Percentiles rank a stretch among this genome's conserved stretches.
These are phyloP conservation scores for Onychomys torridus DNA, from an alignment of 2,797 vertebrate genomes.

Conservation along the genomic window DNA sequence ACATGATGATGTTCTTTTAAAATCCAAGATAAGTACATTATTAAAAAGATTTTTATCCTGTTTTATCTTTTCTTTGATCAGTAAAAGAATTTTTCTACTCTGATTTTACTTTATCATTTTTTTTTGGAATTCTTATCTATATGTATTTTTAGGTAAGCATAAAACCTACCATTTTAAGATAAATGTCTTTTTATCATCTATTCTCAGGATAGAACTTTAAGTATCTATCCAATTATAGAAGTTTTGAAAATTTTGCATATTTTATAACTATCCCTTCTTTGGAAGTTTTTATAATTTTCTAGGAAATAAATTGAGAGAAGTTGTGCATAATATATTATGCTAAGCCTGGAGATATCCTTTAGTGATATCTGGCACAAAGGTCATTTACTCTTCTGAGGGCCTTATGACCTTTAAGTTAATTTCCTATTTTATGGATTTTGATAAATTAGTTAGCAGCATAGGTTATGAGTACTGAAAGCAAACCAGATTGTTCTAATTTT, in stretches of 20 bases:
- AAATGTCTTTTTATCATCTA: constrained; percentile 51
- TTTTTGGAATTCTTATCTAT: background rate
- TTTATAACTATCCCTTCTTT: background rate
- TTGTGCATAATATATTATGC: constrained; percentile 76
- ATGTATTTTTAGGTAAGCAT: constrained; percentile 61
- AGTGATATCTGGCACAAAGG: constrained; percentile 81
- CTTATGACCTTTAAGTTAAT: constrained; percentile 83
- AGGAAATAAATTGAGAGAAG: constrained; percentile 71
- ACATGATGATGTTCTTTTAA: background rate
- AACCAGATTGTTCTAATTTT: constrained; percentile 39
- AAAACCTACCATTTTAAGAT: constrained; percentile 52
- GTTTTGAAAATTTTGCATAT: constrained; percentile 65
- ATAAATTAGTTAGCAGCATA: constrained; percentile 77
- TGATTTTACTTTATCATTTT: constrained; percentile 42
- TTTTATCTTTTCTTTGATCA: constrained; percentile 62
- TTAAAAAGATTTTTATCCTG: constrained; percentile 47
- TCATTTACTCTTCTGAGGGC: constrained; percentile 81
- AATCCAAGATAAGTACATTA: constrained; percentile 61
- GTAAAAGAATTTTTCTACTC: constrained; percentile 11
- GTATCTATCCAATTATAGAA: constrained; percentile 59
- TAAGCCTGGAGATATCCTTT: constrained; percentile 68
- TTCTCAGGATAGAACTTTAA: background rate
- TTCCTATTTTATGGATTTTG: constrained; percentile 83
- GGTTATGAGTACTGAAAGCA: constrained; percentile 63
- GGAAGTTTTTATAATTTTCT: constrained; percentile 61